Conservation (phyloP, 2,113 vertebrate species). For the Siniperca chuatsi region DNA sequence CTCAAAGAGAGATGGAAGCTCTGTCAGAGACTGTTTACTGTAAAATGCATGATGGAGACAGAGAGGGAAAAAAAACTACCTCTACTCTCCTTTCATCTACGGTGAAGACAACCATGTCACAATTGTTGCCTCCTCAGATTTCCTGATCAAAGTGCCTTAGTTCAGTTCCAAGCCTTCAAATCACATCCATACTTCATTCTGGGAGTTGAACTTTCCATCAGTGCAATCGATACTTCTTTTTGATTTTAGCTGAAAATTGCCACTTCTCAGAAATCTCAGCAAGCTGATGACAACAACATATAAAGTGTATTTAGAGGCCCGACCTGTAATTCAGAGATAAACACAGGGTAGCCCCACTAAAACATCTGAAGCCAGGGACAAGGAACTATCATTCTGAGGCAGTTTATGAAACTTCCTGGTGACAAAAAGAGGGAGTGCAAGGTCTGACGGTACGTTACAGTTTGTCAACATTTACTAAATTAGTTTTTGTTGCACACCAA, state of each 20-base stretch:
- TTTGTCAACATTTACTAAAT: conserved; percentile 46
- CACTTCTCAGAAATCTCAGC: conserved; percentile 59
- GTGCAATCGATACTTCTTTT: conserved; percentile 68
- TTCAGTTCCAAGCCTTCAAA: conserved; percentile 68
- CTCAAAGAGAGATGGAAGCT: conserved; percentile 53
- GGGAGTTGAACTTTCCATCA: conserved; percentile 58
- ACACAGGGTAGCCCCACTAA: conserved; percentile 48
- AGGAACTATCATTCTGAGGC: conserved; percentile 37
- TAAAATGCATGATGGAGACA: conserved; percentile 57
- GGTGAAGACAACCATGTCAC: conserved; percentile 73
- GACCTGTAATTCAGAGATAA: conserved; percentile 60
- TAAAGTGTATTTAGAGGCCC: conserved; percentile 62
- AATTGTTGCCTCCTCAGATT: conserved; percentile 69
- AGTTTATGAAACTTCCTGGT: conserved; percentile 21
- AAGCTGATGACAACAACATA: conserved; percentile 54
- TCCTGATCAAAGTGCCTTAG: conserved; percentile 77
- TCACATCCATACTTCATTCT: conserved; percentile 60
- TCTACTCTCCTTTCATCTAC: conserved; percentile 76
- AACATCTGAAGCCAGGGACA: conserved; percentile 15
- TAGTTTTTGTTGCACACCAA: conserved; percentile 9
- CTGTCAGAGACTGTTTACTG: conserved; percentile 72
- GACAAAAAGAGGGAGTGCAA: conserved; percentile 42
- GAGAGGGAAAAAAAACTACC: conserved; percentile 8
- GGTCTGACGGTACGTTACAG: conserved; percentile 36
- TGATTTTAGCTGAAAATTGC: conserved; percentile 66